Evolutionary conservation across 2,888 invertebrate species (phyloP).

Genomic region (Serripes groenlandicus): DNA sequence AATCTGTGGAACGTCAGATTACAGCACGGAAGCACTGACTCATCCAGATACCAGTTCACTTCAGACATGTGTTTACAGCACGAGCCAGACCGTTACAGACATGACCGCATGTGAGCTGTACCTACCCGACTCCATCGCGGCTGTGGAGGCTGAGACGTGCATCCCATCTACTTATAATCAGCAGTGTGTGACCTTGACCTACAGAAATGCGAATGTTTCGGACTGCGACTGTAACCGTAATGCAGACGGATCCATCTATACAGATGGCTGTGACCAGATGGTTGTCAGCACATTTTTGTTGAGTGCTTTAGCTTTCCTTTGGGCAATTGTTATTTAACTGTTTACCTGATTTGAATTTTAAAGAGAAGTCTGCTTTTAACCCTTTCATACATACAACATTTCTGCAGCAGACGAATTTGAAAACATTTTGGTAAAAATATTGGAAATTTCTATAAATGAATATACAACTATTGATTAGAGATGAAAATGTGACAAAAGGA

Average conservation of each 20-base stretch:
- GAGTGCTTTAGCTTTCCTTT: background rate
- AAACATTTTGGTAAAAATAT: too few relatives aligned
- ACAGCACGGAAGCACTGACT: conserved; percentile 10
- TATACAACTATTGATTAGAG: too few relatives aligned
- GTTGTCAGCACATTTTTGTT: background rate
- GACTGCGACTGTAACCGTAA: conserved; percentile 40
- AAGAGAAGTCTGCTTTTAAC: too few relatives aligned
- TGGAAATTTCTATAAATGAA: too few relatives aligned
- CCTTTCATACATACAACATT: too few relatives aligned
- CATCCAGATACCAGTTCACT: background rate
- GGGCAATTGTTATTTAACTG: background rate
- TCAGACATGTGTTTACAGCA: conserved; percentile 11
- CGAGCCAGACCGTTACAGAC: conserved; percentile 14
- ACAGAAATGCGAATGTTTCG: conserved; percentile 21
- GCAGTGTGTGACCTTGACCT: conserved; percentile 29
- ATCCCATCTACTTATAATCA: conserved; percentile 23
- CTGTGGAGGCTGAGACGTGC: conserved; percentile 33
- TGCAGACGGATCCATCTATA: background rate
- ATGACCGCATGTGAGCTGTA: conserved; percentile 45
- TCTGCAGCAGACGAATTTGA: too few relatives aligned
- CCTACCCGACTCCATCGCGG: conserved; percentile 30
- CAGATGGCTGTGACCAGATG: background rate
- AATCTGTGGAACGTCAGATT: conserved; percentile 52
- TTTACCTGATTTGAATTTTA: too few relatives aligned
- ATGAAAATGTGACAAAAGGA: too few relatives aligned